phyloP scores from a whole-genome alignment of 35 echinoderm and acorn worm species.

The Heliocidaris erythrogramma region DNA sequence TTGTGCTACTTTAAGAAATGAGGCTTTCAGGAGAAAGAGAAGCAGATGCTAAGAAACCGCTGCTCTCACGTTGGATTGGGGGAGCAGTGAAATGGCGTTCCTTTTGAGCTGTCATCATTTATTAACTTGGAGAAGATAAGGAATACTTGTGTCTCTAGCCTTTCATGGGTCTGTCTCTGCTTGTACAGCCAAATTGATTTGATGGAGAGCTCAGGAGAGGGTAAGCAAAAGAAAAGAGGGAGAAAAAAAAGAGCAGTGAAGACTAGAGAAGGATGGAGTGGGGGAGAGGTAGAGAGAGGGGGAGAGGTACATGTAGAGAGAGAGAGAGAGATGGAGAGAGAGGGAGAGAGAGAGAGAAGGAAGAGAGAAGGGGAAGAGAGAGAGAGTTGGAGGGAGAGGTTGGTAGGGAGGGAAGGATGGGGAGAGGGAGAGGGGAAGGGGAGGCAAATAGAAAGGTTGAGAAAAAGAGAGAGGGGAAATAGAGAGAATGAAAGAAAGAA shows the following conservation, averaged over 20 bases:
- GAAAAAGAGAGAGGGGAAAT: too few species aligned
- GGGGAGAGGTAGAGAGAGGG: too few species aligned
- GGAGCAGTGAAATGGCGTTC: background rate
- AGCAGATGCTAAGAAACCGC: background rate
- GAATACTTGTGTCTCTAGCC: conserved; percentile 7
- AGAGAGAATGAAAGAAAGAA: background rate
- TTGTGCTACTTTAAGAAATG: too few species aligned
- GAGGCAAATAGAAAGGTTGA: background rate
- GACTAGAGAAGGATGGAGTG: too few species aligned
- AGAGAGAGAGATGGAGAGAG: background rate
- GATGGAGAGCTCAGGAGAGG: background rate
- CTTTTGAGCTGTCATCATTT: conserved; percentile 11
- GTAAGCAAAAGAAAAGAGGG: background rate
- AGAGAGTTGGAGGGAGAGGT: background rate
- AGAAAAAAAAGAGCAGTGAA: background rate
- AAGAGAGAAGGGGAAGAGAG: background rate
- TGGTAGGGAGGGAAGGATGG: background rate
- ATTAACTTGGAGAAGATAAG: background rate
- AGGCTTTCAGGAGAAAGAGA: too few species aligned
- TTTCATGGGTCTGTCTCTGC: conserved; percentile 1
- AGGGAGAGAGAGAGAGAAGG: background rate
- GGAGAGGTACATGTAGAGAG: too few species aligned
- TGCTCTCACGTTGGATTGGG: background rate
- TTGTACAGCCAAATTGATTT: background rate
- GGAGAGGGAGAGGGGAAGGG: background rate